These are phyloP conservation scores for Agrypnia vestita DNA, from an alignment of 1,140 invertebrate genomes.

Conservation along the genomic window DNA sequence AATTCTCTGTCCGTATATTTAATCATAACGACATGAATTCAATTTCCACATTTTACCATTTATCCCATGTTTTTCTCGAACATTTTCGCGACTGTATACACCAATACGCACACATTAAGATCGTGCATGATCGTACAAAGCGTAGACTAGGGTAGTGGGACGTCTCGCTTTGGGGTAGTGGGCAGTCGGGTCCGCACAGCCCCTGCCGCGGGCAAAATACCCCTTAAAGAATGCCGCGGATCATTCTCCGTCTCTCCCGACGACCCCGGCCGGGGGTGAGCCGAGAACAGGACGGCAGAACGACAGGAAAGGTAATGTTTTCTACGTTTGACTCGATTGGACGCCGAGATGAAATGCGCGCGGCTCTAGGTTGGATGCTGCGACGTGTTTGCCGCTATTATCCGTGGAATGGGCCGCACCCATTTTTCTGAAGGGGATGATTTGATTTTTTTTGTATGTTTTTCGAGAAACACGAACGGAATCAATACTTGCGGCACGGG, in stretches of 20 bases:
- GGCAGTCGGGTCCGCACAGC: neutral
- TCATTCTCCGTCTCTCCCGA: conserved; percentile 5
- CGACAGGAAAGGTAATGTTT: conserved; percentile 23
- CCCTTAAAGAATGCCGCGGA: conserved; percentile 14
- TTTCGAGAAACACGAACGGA: neutral
- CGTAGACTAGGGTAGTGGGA: conserved; percentile 39
- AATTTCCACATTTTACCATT: conserved; percentile 20
- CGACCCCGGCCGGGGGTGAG: neutral
- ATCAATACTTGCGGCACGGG: too few species aligned
- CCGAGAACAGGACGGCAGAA: conserved; percentile 26
- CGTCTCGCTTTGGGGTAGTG: conserved; percentile 6
- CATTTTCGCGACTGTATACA: neutral
- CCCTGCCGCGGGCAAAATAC: conserved; percentile 5
- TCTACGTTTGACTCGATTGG: conserved; percentile 28
- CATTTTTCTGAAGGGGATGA: conserved; percentile 20
- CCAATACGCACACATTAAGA: conserved; percentile 8
- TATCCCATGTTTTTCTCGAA: neutral
- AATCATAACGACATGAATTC: neutral
- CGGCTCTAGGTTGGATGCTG: conserved; percentile 40
- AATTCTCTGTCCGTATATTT: neutral
- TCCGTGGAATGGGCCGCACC: conserved; percentile 29
- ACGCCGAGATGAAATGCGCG: conserved; percentile 30
- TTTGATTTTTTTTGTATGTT: conserved; percentile 1
- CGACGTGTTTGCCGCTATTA: conserved; percentile 23
- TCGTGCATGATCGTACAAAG: conserved; percentile 18